Conservation (phyloP, 1,140 invertebrate genomes). For the Vollenhovia emeryi region DNA sequence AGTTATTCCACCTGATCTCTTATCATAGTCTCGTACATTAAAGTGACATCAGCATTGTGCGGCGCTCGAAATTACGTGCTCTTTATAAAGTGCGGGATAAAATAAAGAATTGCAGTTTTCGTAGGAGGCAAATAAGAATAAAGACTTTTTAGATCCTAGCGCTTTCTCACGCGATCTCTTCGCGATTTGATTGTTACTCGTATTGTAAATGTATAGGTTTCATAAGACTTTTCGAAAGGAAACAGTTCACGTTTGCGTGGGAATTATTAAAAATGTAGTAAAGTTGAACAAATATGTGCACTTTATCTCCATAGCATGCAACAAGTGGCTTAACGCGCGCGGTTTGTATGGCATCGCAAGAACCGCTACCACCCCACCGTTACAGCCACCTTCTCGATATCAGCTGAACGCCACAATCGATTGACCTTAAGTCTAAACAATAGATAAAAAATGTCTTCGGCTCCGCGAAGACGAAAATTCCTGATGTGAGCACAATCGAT, state of each 20-base stretch:
- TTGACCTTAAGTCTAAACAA: constrained; percentile 26
- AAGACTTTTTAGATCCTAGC: neutral
- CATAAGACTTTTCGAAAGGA: neutral
- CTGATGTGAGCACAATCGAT: constrained; percentile 14
- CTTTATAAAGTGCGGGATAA: constrained; percentile 17
- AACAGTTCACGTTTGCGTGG: neutral
- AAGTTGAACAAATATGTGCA: neutral
- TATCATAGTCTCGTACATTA: neutral
- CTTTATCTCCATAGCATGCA: constrained; percentile 22
- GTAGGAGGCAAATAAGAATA: neutral
- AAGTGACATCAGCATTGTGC: neutral
- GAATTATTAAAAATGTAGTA: neutral
- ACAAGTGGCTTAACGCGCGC: constrained; percentile 25
- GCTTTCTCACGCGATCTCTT: neutral
- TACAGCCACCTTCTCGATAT: constrained; percentile 29
- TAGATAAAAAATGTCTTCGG: constrained; percentile 10
- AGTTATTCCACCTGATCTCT: neutral
- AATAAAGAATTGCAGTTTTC: neutral
- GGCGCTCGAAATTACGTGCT: neutral
- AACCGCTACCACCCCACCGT: neutral
- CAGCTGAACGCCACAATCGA: constrained; percentile 22
- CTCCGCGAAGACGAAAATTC: constrained; percentile 20
- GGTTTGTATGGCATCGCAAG: neutral
- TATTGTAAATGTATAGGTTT: constrained; percentile 1
- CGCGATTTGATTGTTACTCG: neutral